Conservation (phyloP, 2,113 vertebrate genomes). For the Struthio camelus region DNA sequence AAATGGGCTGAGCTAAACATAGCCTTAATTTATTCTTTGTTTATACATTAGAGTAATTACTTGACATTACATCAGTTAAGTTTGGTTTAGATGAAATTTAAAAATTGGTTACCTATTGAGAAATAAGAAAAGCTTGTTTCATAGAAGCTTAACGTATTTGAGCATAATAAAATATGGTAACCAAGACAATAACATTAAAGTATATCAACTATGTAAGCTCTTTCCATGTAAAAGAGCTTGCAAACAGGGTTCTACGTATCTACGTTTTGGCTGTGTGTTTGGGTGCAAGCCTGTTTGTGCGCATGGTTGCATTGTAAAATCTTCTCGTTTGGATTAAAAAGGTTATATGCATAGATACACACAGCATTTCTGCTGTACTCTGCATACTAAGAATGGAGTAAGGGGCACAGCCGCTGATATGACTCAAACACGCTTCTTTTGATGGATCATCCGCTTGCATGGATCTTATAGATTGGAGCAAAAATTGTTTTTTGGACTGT, state of each 20-base stretch:
- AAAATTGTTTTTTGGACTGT: background rate
- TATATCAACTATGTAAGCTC: background rate
- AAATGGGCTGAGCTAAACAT: constrained; percentile 30
- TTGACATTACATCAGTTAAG: background rate
- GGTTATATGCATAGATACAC: background rate
- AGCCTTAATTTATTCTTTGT: background rate
- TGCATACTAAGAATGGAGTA: background rate
- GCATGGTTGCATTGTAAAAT: background rate
- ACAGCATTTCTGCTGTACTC: background rate
- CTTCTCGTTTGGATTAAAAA: background rate
- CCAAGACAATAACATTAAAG: background rate
- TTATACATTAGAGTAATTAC: background rate
- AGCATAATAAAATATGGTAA: background rate
- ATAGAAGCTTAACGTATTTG: background rate
- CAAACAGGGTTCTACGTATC: background rate
- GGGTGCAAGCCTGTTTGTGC: background rate
- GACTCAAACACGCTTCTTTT: background rate
- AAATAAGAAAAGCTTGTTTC: background rate
- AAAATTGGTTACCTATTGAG: background rate
- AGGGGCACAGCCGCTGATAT: background rate
- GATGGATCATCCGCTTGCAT: too few species aligned
- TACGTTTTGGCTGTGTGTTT: fast-evolving
- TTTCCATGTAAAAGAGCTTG: background rate
- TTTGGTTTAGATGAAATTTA: constrained; percentile 13
- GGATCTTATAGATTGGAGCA: background rate